A percentile compares a stretch with the other conserved stretches of the same genome.
Conservation (phyloP, 2,113 vertebrate genomes). For the Mobula hypostoma region DNA sequence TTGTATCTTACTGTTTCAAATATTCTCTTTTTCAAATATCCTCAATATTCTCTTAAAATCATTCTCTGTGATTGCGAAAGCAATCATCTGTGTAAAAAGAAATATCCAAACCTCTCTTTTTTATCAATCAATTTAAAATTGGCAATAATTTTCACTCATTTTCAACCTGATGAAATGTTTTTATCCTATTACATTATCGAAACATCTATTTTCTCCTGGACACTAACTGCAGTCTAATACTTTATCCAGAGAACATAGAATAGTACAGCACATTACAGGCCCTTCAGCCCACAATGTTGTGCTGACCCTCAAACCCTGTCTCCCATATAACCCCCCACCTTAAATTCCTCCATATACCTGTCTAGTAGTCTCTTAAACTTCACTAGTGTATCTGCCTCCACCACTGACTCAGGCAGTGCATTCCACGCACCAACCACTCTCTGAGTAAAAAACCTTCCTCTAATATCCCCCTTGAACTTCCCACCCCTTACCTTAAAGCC, state of each 20-base stretch:
- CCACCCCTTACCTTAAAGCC: too few relatives aligned
- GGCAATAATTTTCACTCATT: not conserved
- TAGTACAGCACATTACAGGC: too few relatives aligned
- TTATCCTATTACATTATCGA: not conserved
- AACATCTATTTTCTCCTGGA: not conserved
- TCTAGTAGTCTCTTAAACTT: too few relatives aligned
- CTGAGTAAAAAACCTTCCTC: too few relatives aligned
- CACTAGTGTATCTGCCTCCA: too few relatives aligned
- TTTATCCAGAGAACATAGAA: not conserved
- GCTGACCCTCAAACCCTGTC: too few relatives aligned
- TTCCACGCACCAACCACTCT: too few relatives aligned
- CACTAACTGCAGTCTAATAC: not conserved
- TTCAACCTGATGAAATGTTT: not conserved
- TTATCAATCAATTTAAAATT: not conserved
- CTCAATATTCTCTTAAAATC: constrained; percentile 1
- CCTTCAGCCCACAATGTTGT: too few relatives aligned
- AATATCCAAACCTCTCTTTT: not conserved
- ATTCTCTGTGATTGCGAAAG: not conserved
- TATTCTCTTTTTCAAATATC: not conserved
- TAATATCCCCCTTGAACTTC: too few relatives aligned
- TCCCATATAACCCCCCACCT: too few relatives aligned
- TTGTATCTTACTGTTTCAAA: not conserved
- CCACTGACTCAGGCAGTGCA: too few relatives aligned
- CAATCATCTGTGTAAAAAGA: not conserved
- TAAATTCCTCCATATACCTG: too few relatives aligned